A percentile compares a stretch with the other conserved stretches of the same genome.
phyloP scores from a whole-genome alignment of 2,888 invertebrate genomes.

The Caenorhabditis doughertyi region DNA sequence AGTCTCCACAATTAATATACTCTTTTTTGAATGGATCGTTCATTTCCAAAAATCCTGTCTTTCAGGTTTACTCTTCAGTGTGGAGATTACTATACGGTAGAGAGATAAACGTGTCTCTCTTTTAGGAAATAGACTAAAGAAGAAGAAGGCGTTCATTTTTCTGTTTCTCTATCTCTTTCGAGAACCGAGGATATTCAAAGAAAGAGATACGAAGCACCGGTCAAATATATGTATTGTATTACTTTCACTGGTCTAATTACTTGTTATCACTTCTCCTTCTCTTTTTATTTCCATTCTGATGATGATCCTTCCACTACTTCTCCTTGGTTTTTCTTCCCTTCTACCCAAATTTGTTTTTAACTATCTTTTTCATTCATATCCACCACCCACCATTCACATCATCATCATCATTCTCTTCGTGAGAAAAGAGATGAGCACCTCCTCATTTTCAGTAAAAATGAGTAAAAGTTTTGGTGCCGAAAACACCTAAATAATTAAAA shows the following conservation, averaged over 20 bases:
- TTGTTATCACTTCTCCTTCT: constrained; percentile 38
- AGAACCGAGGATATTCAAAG: not conserved
- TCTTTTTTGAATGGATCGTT: constrained; percentile 43
- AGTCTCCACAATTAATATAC: constrained; percentile 52
- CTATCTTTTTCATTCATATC: not conserved
- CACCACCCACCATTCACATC: constrained; percentile 12
- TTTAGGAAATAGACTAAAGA: not conserved
- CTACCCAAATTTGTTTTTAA: constrained; percentile 7
- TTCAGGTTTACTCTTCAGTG: constrained; percentile 58
- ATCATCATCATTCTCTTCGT: not conserved
- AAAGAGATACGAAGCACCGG: constrained; percentile 22
- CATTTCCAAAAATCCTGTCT: constrained; percentile 65
- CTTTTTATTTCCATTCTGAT: not conserved
- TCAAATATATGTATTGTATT: constrained; percentile 43
- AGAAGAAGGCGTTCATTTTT: constrained; percentile 24
- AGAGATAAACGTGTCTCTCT: constrained; percentile 59
- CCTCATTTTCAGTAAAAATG: too few species aligned
- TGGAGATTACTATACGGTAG: constrained; percentile 62
- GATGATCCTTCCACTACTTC: constrained; percentile 11
- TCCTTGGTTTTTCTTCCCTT: not conserved
- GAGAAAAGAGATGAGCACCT: constrained; percentile 18
- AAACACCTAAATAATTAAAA: constrained; percentile 67
- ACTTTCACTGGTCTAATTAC: constrained; percentile 65
- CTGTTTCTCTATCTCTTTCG: constrained; percentile 8
- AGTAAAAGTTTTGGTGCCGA: too few species aligned